phyloP scores from a whole-genome alignment of 2,888 invertebrate species.

The Ornithoptera priamus region DNA sequence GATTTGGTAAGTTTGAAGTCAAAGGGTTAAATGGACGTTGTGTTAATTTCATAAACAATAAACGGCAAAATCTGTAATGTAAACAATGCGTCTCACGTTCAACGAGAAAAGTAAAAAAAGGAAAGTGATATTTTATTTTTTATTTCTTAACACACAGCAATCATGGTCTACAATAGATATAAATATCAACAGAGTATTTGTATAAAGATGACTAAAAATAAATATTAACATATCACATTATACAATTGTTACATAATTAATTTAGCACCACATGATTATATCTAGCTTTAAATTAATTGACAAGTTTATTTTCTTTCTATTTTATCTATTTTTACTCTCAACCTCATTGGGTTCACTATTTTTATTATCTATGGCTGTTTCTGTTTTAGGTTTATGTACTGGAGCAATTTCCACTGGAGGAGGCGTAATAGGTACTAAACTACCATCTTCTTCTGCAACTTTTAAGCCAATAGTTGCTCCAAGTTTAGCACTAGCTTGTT shows the following conservation, averaged over 20 bases:
- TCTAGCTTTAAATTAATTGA: not conserved
- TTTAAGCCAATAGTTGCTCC: conserved; percentile 91
- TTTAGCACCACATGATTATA: conserved; percentile 30
- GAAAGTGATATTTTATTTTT: too few relatives aligned
- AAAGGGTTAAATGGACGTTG: too few relatives aligned
- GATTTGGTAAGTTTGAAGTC: too few relatives aligned
- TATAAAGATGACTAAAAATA: too few relatives aligned
- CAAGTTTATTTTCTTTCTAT: not conserved
- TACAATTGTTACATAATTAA: conserved; percentile 24
- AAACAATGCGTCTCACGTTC: too few relatives aligned
- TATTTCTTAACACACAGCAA: conserved; percentile 47
- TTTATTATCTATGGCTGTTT: conserved; percentile 43
- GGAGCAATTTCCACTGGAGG: conserved; percentile 66
- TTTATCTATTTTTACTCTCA: conserved; percentile 60
- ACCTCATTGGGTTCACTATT: conserved; percentile 48
- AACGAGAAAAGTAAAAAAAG: too few relatives aligned
- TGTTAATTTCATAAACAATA: too few relatives aligned
- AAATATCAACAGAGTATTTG: conserved; percentile 31
- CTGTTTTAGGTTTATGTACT: conserved; percentile 60
- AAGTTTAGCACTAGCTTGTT: conserved; percentile 90
- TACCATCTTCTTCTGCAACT: conserved; percentile 85
- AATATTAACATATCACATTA: conserved; percentile 37
- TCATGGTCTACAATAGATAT: conserved; percentile 40
- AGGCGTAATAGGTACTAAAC: conserved; percentile 68
- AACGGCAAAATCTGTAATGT: too few relatives aligned